phyloP scores from a whole-genome alignment of 1,140 invertebrate genomes.

The Orchestia grillus region DNA sequence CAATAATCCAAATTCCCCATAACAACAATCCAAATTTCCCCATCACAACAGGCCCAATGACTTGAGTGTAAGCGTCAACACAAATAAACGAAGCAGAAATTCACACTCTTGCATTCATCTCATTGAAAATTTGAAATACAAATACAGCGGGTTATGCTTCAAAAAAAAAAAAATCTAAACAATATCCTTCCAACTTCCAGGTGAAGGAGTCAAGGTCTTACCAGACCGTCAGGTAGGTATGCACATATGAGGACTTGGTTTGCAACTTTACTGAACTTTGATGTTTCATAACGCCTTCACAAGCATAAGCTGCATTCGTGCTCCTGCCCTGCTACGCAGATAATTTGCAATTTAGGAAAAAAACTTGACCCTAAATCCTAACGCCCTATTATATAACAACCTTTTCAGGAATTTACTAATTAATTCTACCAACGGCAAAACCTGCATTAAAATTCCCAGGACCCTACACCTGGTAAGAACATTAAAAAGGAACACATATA shows the following conservation, averaged over 20 bases:
- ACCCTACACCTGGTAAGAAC: neutral
- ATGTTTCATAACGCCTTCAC: neutral
- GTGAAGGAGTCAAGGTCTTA: neutral
- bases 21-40: too few relatives aligned
- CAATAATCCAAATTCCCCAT: too few relatives aligned
- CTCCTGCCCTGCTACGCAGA: too few relatives aligned
- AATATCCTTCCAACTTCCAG: neutral
- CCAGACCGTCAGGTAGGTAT: neutral
- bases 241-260: neutral
- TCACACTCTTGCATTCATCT: neutral
- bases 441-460: neutral
- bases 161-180: neutral
- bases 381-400: too few relatives aligned
- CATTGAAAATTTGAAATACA: too few relatives aligned
- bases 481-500: neutral
- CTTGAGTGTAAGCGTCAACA: neutral
- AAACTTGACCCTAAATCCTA: too few relatives aligned
- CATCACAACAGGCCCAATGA: neutral
- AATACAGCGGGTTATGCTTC: too few relatives aligned
- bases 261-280: neutral
- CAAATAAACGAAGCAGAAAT: neutral
- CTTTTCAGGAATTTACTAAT: too few relatives aligned
- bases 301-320: neutral
- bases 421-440: too few relatives aligned
- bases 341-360: too few relatives aligned